Evolutionary conservation across 2,888 invertebrate genomes (phyloP), one percentile per base, ranked within the genome.

Genomic region (Scaeva pyrastri): DNA sequence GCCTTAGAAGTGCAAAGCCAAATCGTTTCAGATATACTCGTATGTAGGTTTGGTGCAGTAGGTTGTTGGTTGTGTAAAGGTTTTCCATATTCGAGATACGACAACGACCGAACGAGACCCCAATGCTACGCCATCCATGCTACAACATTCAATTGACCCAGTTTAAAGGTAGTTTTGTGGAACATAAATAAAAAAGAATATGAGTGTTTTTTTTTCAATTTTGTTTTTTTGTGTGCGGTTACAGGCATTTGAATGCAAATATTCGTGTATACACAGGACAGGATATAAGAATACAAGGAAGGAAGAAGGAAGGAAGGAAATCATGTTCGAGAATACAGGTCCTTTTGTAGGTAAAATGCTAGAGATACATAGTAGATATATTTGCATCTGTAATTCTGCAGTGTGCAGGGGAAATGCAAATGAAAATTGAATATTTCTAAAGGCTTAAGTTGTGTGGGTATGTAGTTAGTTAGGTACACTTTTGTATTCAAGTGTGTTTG

Each of bases 61-160:
- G 8, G 31, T 31, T 31, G 31, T 31, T 31, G 5, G 2, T 5
- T 16, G 36, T 12, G 12, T 19, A 31, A 19, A 56, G 11, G 10
- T 16, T 1, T 7, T 2, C 19, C 31, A 64, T 43, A 41, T 45
- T 23, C 0, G 55, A 11, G 60, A 23, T 8, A 52, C 36, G 0
- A 36, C 19, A 2, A 58, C 36, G 8, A 16, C n/a, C 16, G 31
- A 64, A 41, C 16, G 45, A 12, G 64, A 64, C 45, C 26, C 39
- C 12, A 58, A 31, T 31, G 31, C 31, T 7, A n/a, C n/a, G n/a
- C n/a, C n/a, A n/a, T n/a, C n/a, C n/a, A 31, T 31, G 39, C 58
- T 60, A 75, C 26, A 71, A 73, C 56, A 48, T 58, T 64, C 79
- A 64, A 74, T 43, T 79, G 83, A 79, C 83, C 83, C 56, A 79